Conservation (phyloP, 2,113 vertebrate species). For the Halcyon senegalensis region DNA sequence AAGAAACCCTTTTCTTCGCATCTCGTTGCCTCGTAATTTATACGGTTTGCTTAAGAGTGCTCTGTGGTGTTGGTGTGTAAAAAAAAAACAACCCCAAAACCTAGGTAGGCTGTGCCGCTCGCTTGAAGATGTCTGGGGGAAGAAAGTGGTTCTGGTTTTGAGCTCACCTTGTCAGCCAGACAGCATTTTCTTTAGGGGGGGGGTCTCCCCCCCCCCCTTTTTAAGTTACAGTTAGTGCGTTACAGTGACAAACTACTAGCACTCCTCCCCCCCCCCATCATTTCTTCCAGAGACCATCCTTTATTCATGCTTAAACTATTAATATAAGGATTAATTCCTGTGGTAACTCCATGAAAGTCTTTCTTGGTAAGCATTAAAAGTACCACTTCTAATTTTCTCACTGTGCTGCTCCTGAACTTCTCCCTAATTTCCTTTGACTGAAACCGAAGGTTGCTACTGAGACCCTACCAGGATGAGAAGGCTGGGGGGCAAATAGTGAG, state of each 20-base stretch:
- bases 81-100: neutral
- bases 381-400: neutral
- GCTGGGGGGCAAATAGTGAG: neutral
- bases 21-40: neutral
- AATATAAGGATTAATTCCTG: constrained; percentile 54
- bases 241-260: neutral
- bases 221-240: neutral
- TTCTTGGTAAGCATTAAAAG: constrained; percentile 20
- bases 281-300: neutral
- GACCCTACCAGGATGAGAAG: neutral
- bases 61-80: neutral
- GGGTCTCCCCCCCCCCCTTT: too few species aligned
- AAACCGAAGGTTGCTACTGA: neutral
- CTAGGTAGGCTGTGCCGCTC: neutral
- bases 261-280: neutral
- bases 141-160: neutral
- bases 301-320: constrained; percentile 37
- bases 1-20: neutral
- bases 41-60: neutral
- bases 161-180: neutral
- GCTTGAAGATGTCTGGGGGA: neutral
- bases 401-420: neutral
- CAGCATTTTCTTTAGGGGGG: neutral
- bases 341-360: constrained; percentile 13
- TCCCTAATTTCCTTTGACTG: constrained; percentile 5